Evolutionary conservation across 1,140 invertebrate species (phyloP), one percentile per base, ranked within the genome.

Genomic region (Drosophila sulfurigaster): DNA sequence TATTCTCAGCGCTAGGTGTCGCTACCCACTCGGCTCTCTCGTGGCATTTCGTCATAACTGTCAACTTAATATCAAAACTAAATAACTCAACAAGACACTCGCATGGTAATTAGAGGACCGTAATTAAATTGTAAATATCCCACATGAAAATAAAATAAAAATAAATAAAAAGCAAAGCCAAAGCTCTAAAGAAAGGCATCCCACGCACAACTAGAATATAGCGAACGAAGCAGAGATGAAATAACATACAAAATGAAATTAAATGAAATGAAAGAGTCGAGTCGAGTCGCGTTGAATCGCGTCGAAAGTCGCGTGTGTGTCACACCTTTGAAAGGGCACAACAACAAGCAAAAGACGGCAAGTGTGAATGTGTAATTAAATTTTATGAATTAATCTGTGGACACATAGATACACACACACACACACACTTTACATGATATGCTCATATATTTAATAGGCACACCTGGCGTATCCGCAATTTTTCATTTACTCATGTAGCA

Each of bases 291-390:
- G 20, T 25, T 32, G 30, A 43, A 48, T 56, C 7, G 25, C 41
- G 38, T 43, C 8, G 62, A 78, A 79, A 83, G 86, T 87, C 83
- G 83, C 83, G 82, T 88, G 79, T 75, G 65, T 80, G 82, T 87
- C 82, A 77, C 82, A 87, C 82, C 82, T 82, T 80, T 81, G 67
- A 78, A 71, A 78, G 56, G 74, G 20, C 67, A 54, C 57, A 52
- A 45, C 72, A 46, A 38, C 6, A 38, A 25, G 0, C 20, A 25
- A 25, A 77, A 74, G 69, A 62, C 65, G 41, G 69, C 83, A 87
- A 87, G 82, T 87, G 82, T 88, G 82, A 87, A 87, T 88, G 59
- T 75, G 83, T 87, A 87, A 87, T 87, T 87, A 87, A 87, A 88
- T 82, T 87, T 87, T 87, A 82, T 82, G 83, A 82, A 87, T 79